Evolutionary conservation across 2,113 vertebrate genomes (phyloP), one percentile per base, ranked within the genome.

Genomic region (Tricholaema leucomelas): DNA sequence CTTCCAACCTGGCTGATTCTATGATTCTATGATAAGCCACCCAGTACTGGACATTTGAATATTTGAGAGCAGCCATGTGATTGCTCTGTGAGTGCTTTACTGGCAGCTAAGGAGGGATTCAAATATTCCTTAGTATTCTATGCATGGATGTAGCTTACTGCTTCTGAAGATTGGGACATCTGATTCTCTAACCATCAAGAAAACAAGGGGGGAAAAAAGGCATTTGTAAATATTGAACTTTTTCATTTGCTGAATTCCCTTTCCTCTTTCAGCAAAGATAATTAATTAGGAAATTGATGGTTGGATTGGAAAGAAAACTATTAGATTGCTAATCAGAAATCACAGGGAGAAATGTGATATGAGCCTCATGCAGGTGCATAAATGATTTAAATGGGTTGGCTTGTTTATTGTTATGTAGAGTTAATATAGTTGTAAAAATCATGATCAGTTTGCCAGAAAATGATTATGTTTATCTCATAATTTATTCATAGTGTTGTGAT

Each of bases 401-500:
- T 85, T 20, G 3, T 80, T 33, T 71, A 24, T 35, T 70, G 33
- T 77, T 63, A 66, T 10, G 3, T 35, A 21, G 11, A 27, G 42
- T 33, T 55, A 90, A 64, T 38, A 46, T 7, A 12, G 44, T 2
- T 20, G 35, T 65, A 70, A 89, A 93, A 70, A 52, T 52, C 16
- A 50, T 11, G 17, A 35, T 75, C 30, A 61, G 14, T 72, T 81
- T 91, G 66, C 40, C 55, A 92, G 55, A 82, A 88, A 85, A 87
- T 58, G 0, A 30, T 48, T 35, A 36, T 23, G 8, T 38, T 86
- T 84, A 31, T 54, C 20, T 92, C 44, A 35, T 81, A 17, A 75
- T 81, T 92, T 88, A 87, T 88, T 93, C 27, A 69, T 23, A n/a
- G 17, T 44, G n/a, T 78, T 58, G 35, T 61, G 81, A 75, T 64